Base-by-base conservation (phyloP, 2,888 invertebrate species). In the Drosophila kuntzei region DNA sequence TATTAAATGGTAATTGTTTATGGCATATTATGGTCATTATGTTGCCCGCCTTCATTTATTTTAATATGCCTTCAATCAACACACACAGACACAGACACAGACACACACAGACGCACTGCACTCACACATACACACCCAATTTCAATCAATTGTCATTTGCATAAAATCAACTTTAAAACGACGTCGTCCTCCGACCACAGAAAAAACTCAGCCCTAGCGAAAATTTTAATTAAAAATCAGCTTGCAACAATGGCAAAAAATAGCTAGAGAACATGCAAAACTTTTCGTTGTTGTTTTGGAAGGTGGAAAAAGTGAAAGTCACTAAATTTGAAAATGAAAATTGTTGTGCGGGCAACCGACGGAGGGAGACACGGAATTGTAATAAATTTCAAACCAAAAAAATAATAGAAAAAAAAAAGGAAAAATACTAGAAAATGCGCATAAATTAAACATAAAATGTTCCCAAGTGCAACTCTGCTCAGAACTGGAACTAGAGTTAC, bases 91-190 rank as follows among this genome's bases (percentile, higher is more conserved):
- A 53, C 47, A 36, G 14, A 49, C 53, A 49, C 43, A 55, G 1
- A 27, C 27, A 27, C 41, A 46, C 36, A 20, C 39, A 16, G 11
- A 41, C 39, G 27, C 57, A n/a, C 39, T 34, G 27, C 57, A n/a
- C 39, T 34, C 50, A 20, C 14, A 32, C 14, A 39, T 18, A 14
- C 46, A 46, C 57, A 47, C 37, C 39, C 53, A 67, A 68, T 80
- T 83, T 75, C 83, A 81, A 82, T 82, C 83, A 80, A 80, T 80
- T 82, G 83, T 75, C 80, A 83, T 81, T 81, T 81, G 78, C 80
- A 81, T 81, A 81, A 81, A 83, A 81, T 83, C 70, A 80, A 63
- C 80, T 82, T 83, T 77, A 77, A 80, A 79, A 71, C 62, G 76
- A 60, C 76, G 50, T 37, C 71, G 49, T 47, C 18, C 60, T 46